Evolutionary conservation across 1,140 invertebrate genomes (phyloP), one percentile per base, ranked within the genome.

Genomic region (Mercenaria mercenaria): DNA sequence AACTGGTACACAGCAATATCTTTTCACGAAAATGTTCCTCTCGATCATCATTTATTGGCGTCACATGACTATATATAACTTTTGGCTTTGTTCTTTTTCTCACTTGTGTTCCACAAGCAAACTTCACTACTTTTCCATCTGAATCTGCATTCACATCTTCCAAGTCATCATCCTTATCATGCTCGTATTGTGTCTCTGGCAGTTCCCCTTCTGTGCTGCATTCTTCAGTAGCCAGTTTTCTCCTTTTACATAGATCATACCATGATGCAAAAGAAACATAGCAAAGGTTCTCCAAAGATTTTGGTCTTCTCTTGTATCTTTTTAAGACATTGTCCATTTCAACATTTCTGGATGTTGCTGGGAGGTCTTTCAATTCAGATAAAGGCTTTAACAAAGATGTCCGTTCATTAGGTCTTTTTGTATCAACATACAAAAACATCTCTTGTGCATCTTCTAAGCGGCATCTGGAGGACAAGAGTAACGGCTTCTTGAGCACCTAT

Each of bases 1-100:
- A 89, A n/a, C 23, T 23, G 26, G 52, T 59, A n/a, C 43, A 89
- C 52, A 89, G 34, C 80, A 89, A 77, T 18, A 89, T 1, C 37
- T 61, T 37, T 59, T 89, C 47, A 29, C 67, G 52, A 77, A 77
- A 89, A 84, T 77, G 39, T 34, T 83, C 59, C 74, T 89, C 69
- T 32, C 69, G 32, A 39, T 89, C 69, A 32, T 59, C 8, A 26
- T 61, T 81, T 1, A 61, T 29, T 26, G 67, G 39, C 50, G 56
- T 77, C 10, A 37, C 18, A 72, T 59, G 59, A 20, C 64, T 34
- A 76, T 80, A 56, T 23, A 89, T 41, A n/a, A 89, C 81, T 61
- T 77, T 89, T 43, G 41, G 69, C 13, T 23, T 32, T 26, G 41
- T 64, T 56, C 74, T 89, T 77, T 50, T 74, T 34, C 39, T 26